Conservation (phyloP, 2,888 invertebrate species). For the Xiphydria camelus region DNA sequence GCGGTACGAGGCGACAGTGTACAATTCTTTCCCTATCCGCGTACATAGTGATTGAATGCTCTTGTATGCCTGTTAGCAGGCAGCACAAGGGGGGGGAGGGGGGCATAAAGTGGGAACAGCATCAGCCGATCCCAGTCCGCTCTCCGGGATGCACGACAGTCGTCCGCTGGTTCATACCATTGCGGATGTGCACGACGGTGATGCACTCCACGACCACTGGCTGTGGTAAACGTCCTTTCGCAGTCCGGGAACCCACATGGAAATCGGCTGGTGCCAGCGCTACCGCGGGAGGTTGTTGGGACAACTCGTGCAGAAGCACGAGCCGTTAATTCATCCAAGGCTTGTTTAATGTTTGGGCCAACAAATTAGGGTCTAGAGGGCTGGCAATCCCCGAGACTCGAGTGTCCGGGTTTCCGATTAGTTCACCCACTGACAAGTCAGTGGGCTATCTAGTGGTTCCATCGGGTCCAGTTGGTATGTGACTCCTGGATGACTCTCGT, state of each 20-base stretch:
- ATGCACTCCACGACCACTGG: not conserved
- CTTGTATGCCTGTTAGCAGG: too few species aligned
- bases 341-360: not conserved
- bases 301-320: not conserved
- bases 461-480: too few species aligned
- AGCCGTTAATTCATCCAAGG: not conserved
- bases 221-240: not conserved
- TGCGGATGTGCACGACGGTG: not conserved
- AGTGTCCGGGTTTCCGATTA: not conserved
- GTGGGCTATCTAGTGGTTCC: too few species aligned
- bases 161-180: too few species aligned
- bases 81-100: not conserved
- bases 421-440: not conserved
- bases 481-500: too few species aligned
- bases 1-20: too few species aligned
- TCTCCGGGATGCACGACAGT: too few species aligned
- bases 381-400: not conserved
- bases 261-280: not conserved
- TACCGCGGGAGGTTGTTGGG: not conserved
- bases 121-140: too few species aligned
- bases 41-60: too few species aligned
- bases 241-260: not conserved
- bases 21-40: too few species aligned
- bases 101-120: not conserved
- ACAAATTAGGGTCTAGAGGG: not conserved